phyloP scores from a whole-genome alignment of 2,113 vertebrate genomes.

The Zootoca vivipara region DNA sequence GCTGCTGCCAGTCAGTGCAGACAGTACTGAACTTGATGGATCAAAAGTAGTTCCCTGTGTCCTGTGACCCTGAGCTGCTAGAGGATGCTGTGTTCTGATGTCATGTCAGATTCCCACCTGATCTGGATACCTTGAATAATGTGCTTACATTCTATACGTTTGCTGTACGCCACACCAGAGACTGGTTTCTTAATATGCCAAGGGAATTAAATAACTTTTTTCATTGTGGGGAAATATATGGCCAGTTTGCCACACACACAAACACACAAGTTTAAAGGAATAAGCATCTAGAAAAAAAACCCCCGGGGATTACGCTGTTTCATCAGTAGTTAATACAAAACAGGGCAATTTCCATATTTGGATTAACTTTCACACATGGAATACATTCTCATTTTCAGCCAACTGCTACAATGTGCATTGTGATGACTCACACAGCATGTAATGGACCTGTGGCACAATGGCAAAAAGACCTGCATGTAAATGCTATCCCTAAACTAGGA shows the following conservation, averaged over 20 bases:
- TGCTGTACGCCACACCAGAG: neutral
- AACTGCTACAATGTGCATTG: neutral
- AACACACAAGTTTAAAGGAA: neutral
- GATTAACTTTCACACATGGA: slow-evolving; percentile 21
- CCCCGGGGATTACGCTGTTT: neutral
- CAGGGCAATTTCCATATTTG: neutral
- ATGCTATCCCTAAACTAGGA: neutral
- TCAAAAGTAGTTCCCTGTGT: too few species aligned
- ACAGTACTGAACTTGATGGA: too few species aligned
- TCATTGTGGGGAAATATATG: neutral
- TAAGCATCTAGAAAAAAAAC: neutral
- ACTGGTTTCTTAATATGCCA: neutral
- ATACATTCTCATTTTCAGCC: slow-evolving; percentile 8
- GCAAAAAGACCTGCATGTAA: neutral
- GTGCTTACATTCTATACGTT: neutral
- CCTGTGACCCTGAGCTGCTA: too few species aligned
- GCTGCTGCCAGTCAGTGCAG: too few species aligned
- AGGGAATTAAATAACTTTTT: neutral
- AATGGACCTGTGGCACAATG: neutral
- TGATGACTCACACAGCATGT: neutral
- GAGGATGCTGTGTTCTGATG: too few species aligned
- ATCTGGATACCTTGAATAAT: neutral
- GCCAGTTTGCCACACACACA: too few species aligned
- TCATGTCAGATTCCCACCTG: too few species aligned
- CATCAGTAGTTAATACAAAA: neutral